These are phyloP conservation scores for Erynnis tages DNA, from an alignment of 2,888 invertebrate species.

Conservation along the genomic window DNA sequence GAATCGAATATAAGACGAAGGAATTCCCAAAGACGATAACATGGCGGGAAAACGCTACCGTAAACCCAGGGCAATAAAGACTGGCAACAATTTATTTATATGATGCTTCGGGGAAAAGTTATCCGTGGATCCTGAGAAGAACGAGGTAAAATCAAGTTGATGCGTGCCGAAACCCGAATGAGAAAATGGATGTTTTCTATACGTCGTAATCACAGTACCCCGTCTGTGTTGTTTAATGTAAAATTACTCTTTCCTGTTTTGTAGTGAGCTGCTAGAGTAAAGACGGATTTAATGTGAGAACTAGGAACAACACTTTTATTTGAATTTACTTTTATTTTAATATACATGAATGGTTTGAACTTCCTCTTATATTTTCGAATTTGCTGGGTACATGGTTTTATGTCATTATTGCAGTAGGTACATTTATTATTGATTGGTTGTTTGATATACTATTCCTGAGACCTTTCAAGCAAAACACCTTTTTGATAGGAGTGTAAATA, in stretches of 20 bases:
- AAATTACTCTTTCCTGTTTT: constrained; percentile 31
- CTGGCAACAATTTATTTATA: constrained; percentile 81
- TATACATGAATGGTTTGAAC: no score
- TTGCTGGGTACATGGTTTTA: no score
- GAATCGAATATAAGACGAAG: constrained; percentile 59
- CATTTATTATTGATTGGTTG: no score
- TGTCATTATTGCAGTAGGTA: no score
- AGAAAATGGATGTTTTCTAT: constrained; percentile 59
- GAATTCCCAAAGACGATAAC: constrained; percentile 70
- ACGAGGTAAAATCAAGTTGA: constrained; percentile 76
- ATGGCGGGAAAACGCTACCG: constrained; percentile 67
- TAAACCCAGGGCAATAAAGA: constrained; percentile 75
- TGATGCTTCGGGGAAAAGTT: constrained; percentile 78
- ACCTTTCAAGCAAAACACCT: background rate
- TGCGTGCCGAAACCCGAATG: constrained; percentile 61
- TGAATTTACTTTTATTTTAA: no score
- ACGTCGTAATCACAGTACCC: constrained; percentile 41
- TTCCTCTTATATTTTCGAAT: no score
- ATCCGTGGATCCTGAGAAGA: constrained; percentile 62
- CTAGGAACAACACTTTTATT: no score
- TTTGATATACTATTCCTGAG: no score
- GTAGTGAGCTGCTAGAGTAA: no score
- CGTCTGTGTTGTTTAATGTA: constrained; percentile 46
- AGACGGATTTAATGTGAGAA: no score
- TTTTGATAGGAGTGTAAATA: no score